Evolutionary conservation across 2,888 invertebrate genomes (phyloP).

Genomic region (Chrysolina haemoptera): DNA sequence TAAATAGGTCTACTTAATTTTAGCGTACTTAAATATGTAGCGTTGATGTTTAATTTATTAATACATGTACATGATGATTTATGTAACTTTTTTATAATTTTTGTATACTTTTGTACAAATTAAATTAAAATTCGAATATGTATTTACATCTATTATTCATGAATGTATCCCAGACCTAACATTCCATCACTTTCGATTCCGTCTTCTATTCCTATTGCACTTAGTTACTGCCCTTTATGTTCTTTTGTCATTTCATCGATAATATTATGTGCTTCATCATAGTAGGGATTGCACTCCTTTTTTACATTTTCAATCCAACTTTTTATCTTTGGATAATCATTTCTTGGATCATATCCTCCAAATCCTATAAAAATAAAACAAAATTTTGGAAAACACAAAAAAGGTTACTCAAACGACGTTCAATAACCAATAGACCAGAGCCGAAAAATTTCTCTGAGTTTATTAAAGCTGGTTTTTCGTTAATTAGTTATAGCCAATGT

Average conservation of each 20-base stretch:
- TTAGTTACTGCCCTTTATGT: background rate
- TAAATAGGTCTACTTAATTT: conserved; percentile 31
- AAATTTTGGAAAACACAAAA: conserved; percentile 1
- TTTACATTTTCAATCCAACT: conserved; percentile 79
- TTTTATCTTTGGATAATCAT: conserved; percentile 75
- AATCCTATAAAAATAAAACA: conserved; percentile 71
- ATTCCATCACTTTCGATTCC: background rate
- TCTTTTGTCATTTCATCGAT: conserved; percentile 8
- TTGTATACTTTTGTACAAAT: conserved; percentile 39
- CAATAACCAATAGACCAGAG: no score
- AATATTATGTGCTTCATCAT: conserved; percentile 73
- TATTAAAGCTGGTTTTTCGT: no score
- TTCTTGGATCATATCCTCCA: conserved; percentile 77
- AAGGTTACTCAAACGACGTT: no score
- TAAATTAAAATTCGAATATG: conserved; percentile 23
- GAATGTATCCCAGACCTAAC: background rate
- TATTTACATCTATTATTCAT: background rate
- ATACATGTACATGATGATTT: conserved; percentile 3
- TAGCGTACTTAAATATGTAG: conserved; percentile 35
- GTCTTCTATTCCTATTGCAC: background rate
- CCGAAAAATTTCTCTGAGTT: no score
- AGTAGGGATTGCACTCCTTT: conserved; percentile 75
- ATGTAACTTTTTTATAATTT: conserved; percentile 30
- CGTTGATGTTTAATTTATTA: conserved; percentile 38
- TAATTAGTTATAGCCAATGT: no score